These are phyloP conservation scores for Polyploca ridens DNA, from an alignment of 2,888 invertebrate species.

Conservation along the genomic window DNA sequence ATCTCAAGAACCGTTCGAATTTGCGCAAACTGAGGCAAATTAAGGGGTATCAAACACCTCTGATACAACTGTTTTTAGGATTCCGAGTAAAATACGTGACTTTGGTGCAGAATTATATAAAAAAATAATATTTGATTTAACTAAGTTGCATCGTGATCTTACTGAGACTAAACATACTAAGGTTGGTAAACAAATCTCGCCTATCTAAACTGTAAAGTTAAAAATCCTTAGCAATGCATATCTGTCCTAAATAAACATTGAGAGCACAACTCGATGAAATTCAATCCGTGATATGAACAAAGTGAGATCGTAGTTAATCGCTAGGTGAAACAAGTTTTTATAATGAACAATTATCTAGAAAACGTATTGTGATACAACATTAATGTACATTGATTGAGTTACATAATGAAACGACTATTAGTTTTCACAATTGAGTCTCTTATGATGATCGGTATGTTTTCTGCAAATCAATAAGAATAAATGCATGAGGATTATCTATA, in stretches of 20 bases:
- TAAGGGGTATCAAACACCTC: slow-evolving; percentile 30
- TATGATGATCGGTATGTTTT: neutral
- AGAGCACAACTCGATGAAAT: slow-evolving; percentile 30
- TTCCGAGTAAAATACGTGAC: slow-evolving; percentile 12
- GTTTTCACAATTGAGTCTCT: neutral
- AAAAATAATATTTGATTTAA: neutral
- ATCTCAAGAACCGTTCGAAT: slow-evolving; percentile 60
- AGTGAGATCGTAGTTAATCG: slow-evolving; percentile 24
- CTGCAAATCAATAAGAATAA: neutral
- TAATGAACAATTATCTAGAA: slow-evolving; percentile 10
- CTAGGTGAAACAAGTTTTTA: slow-evolving; percentile 23
- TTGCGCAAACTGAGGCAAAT: slow-evolving; percentile 42
- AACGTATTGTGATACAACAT: slow-evolving; percentile 10
- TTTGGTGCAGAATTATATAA: slow-evolving; percentile 3
- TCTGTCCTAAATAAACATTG: slow-evolving; percentile 45
- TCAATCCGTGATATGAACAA: slow-evolving; percentile 26
- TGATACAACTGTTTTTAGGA: neutral
- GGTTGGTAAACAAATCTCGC: slow-evolving; percentile 33
- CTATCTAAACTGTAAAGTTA: slow-evolving; percentile 23
- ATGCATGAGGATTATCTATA: neutral
- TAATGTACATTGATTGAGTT: slow-evolving; percentile 12
- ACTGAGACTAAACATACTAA: slow-evolving; percentile 33
- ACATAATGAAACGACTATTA: slow-evolving; percentile 13
- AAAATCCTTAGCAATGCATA: slow-evolving; percentile 38
- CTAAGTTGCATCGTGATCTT: slow-evolving; percentile 24